Evolutionary conservation across 2,888 invertebrate species (phyloP), one percentile per base, ranked within the genome.

Genomic region (Meganola albula): DNA sequence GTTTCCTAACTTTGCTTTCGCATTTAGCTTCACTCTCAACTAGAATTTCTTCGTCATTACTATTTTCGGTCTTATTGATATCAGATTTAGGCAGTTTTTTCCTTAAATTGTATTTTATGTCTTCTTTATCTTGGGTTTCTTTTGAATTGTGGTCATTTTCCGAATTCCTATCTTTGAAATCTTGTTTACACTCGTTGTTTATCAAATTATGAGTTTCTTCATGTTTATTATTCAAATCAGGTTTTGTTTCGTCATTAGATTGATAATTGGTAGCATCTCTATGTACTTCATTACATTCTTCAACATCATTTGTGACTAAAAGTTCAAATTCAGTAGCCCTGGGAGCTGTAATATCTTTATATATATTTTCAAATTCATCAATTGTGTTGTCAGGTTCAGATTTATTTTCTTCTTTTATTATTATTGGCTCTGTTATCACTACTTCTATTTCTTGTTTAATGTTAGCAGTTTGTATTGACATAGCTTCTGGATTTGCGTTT

Each of bases 301-400:
- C 63, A 61, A 9, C 82, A 58, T 27, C 80, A 53, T 45, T 78
- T 78, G 34, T 40, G 1, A 73, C 38, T 1, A 83, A 50, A 22
- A 74, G 31, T 3, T 85, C 83, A 13, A 85, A 85, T 44, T 83
- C 75, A 0, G 84, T 78, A 10, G 65, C 66, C 38, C 75, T 68
- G 1, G 74, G 62, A n/a, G 48, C 46, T 12, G 75, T 60, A 23
- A 82, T 44, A 27, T 82, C 60, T 50, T 77, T 80, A 42, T 66
- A 83, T 16, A 84, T 70, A 11, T 74, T 75, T 42, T 84, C 84
- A 31, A 83, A 85, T 31, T 69, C 72, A 14, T 77, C 75, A 11
- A 71, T 51, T 1, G 82, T 82, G 30, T 79, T 76, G 26, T 52
- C 37, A 5, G 16, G 16, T 14, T 10, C 26, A 18, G 10, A 4